Evolutionary conservation across 2,113 vertebrate species (phyloP), one percentile per base, ranked within the genome.

Genomic region (Sinocyclocheilus rhinocerous): DNA sequence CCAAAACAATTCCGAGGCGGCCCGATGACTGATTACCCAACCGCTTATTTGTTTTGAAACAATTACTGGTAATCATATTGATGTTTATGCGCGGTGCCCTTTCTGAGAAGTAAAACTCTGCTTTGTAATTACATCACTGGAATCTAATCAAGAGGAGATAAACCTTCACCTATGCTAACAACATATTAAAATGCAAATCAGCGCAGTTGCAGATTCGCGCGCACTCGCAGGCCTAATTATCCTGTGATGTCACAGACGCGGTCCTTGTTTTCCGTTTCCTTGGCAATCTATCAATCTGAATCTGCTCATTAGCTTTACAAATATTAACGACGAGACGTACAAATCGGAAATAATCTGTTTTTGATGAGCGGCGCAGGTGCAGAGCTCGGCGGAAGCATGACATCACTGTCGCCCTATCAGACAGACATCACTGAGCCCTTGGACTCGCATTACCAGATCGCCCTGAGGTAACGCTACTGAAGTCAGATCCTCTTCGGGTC

Each of bases 81-180:
- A 89, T 87, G 88, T 89, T 89, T 89, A 89, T 87, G 88, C 88
- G 59, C 86, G 7, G 67, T 87, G 88, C 88, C 88, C 88, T 89
- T 89, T 89, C 88, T 89, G 86, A 87, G 86, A 89, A 89, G 86
- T 89, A 87, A 89, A 89, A 89, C 84, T 87, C 86, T 22, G 86
- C 86, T 85, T 89, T 89, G 88, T 89, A 89, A 89, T 89, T 89
- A 89, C 88, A 89, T 89, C 88, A 89, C 88, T 89, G 88, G 88
- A 89, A 89, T 89, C 88, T 89, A 89, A 89, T 89, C 88, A 87
- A 89, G 88, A 89, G 86, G 88, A 89, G 86, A 89, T 89, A 89
- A 89, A 89, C 86, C 86, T 87, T 89, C 88, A 89, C 88, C 88
- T 89, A 87, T 89, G 88, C 88, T 89, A 89, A 89, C 88, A 87